These are phyloP conservation scores for Lepidurus apus DNA, from an alignment of 1,140 invertebrate genomes.

Conservation along the genomic window DNA sequence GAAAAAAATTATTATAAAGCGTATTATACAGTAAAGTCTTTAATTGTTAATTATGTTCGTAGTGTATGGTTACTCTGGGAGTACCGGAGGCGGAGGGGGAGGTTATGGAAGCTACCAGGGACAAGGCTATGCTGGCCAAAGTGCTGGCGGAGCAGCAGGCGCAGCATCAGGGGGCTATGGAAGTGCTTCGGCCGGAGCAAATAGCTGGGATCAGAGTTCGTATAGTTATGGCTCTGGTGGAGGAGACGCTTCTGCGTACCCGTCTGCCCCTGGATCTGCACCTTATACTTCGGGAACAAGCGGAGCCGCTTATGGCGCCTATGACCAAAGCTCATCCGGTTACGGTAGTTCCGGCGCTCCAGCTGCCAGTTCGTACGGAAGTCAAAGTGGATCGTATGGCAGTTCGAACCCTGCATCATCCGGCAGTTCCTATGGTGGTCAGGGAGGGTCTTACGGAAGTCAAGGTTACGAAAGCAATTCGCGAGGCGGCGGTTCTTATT, in stretches of 20 bases:
- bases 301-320: background rate
- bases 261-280: background rate
- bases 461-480: background rate
- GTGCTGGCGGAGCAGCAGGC: background rate
- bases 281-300: background rate
- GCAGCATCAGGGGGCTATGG: background rate
- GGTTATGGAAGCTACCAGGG: background rate
- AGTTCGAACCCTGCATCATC: background rate
- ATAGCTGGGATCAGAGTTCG: background rate
- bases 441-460: background rate
- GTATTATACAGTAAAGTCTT: background rate
- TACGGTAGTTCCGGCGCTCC: background rate
- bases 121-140: background rate
- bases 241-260: background rate
- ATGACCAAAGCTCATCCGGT: background rate
- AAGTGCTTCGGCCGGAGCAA: background rate
- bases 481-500: background rate
- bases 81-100: background rate
- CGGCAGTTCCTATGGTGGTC: background rate
- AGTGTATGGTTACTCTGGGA: conserved; percentile 3
- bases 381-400: background rate
- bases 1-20: background rate
- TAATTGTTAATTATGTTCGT: background rate
- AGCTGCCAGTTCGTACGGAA: background rate
- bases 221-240: background rate